phyloP scores from a whole-genome alignment of 1,140 invertebrate genomes.

The Bombus ignitus region DNA sequence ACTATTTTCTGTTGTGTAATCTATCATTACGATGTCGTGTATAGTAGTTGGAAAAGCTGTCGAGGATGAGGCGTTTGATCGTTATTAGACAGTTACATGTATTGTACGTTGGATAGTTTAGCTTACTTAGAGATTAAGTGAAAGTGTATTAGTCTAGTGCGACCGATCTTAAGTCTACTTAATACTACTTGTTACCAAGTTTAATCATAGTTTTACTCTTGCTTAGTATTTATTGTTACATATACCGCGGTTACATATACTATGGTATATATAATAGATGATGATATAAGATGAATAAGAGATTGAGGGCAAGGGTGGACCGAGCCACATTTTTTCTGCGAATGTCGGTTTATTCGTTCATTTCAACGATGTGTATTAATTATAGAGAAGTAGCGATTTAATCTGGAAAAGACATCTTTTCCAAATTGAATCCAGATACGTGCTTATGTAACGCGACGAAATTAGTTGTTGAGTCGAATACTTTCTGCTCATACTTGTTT shows the following conservation, averaged over 20 bases:
- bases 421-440: too few species aligned
- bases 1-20: background rate
- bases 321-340: too few species aligned
- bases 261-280: background rate
- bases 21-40: background rate
- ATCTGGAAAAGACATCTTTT: too few species aligned
- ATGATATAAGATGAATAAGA: background rate
- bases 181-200: background rate
- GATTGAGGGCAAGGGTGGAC: too few species aligned
- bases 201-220: background rate
- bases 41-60: background rate
- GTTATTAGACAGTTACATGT: background rate
- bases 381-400: too few species aligned
- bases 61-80: background rate
- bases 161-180: background rate
- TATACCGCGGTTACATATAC: too few species aligned
- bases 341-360: background rate
- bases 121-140: background rate
- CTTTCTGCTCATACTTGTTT: background rate
- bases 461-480: too few species aligned
- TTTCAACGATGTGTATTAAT: background rate
- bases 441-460: too few species aligned
- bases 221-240: background rate
- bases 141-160: background rate
- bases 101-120: background rate